These are phyloP conservation scores for Anas flavirostris DNA, from an alignment of 2,797 vertebrate genomes.

Conservation along the genomic window DNA sequence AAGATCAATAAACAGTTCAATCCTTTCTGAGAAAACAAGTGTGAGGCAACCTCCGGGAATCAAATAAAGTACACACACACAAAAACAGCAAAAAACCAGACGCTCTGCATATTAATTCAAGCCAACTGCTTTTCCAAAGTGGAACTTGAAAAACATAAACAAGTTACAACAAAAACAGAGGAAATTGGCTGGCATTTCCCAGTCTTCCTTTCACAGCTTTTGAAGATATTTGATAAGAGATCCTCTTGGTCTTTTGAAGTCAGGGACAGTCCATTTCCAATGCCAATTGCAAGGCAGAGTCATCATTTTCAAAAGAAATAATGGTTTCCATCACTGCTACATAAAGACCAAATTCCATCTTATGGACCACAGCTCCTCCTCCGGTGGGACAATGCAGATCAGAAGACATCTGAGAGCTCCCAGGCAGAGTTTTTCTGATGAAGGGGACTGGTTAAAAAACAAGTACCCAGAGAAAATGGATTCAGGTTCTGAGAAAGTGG, in stretches of 20 bases:
- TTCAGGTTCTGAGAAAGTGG: background rate
- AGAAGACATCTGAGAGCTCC: background rate
- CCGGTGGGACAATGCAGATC: background rate
- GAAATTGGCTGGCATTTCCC: slow-evolving; percentile 58
- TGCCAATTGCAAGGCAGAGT: background rate
- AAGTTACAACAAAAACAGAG: slow-evolving; percentile 39
- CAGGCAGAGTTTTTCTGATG: background rate
- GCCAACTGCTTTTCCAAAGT: slow-evolving; percentile 6
- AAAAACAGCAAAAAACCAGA: background rate
- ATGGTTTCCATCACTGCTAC: background rate
- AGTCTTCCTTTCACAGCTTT: slow-evolving; percentile 61
- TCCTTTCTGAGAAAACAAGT: slow-evolving; percentile 37
- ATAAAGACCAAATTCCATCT: background rate
- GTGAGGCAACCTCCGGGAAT: slow-evolving; percentile 18
- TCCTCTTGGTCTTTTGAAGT: slow-evolving; percentile 50
- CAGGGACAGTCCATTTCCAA: background rate
- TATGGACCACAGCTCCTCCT: background rate
- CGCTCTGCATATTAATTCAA: slow-evolving; percentile 1
- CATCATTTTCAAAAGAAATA: slow-evolving; percentile 3
- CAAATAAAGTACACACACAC: background rate
- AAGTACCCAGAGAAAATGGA: background rate
- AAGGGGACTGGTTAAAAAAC: background rate
- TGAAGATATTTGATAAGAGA: slow-evolving; percentile 59
- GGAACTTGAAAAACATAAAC: slow-evolving; percentile 6
- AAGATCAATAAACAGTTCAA: slow-evolving; percentile 25